Evolutionary conservation across 1,140 invertebrate genomes (phyloP), one percentile per base, ranked within the genome.

Genomic region (Papilio polyxenes): DNA sequence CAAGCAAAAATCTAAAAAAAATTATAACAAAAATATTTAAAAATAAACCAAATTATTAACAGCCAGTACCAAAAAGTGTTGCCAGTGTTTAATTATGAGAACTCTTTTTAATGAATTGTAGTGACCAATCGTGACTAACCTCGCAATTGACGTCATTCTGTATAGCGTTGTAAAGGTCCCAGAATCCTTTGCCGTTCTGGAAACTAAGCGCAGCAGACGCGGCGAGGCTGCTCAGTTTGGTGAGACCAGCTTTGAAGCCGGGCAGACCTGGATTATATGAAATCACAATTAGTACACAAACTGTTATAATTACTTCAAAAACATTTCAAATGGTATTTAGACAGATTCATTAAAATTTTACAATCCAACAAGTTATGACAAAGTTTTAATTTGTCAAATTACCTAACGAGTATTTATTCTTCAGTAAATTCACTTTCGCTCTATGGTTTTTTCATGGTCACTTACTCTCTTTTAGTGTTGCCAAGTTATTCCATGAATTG

Each of bases 121-220:
- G 40, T 44, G 40, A 44, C 7, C 40, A 6, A 44, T 44, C 40
- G 7, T 40, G 15, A 84, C 93, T 94, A 90, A 96, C 96, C 84
- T 95, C 92, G 83, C 96, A 97, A 75, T 95, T 95, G 23, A 94
- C 92, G 40, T 95, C 95, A 75, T 95, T 96, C 85, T 95, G 94
- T 72, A 96, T 95, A 56, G 96, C 96, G 69, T 95, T 96, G 85
- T 97, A 97, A 6, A 96, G 92, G 51, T 95, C 94, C 96, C 96
- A 96, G 87, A 96, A 96, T 59, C 95, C 95, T 48, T 94, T 93
- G 3, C 95, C 95, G 79, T 95, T 95, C 74, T 96, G 95, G 84
- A 95, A 96, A 84, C 96, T 97, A 5, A 97, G 93, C 2, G 96
- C 96, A 92, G 96, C 97, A 2, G 96, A 96, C 0, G 96, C 96